These are phyloP conservation scores for Smithornis capensis DNA, from an alignment of 2,113 vertebrate genomes.

Conservation along the genomic window DNA sequence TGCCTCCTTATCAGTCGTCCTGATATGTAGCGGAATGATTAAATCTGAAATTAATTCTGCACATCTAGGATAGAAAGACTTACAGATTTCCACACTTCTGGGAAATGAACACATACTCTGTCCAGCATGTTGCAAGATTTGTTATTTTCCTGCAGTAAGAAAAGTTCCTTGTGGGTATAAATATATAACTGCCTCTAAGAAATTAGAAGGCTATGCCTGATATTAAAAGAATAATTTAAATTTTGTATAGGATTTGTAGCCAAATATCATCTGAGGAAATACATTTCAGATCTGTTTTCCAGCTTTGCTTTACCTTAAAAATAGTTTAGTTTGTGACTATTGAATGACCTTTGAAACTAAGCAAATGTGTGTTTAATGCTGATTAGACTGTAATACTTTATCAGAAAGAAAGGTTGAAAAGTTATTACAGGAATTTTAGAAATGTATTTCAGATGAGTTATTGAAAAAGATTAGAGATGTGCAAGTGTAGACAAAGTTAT, in stretches of 20 bases:
- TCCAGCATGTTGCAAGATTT: neutral
- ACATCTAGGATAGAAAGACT: neutral
- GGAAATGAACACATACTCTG: neutral
- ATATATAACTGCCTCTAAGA: neutral
- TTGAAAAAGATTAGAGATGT: neutral
- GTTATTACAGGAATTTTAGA: neutral
- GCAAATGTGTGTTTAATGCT: neutral
- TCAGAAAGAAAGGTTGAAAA: neutral
- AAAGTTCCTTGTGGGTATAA: neutral
- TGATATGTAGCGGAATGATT: neutral
- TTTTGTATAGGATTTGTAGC: neutral
- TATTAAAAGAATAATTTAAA: neutral
- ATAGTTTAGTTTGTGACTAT: neutral
- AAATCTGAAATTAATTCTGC: neutral
- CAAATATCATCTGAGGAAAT: neutral
- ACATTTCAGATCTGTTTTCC: neutral
- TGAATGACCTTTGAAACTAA: constrained; percentile 35
- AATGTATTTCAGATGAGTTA: neutral
- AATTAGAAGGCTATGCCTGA: neutral
- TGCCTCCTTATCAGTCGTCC: neutral
- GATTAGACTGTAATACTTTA: neutral
- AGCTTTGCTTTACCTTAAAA: neutral
- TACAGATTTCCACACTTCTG: neutral
- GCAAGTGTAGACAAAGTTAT: neutral
- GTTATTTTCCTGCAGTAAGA: neutral